Base-by-base conservation (phyloP, 2,888 invertebrate genomes). In the Encarsia formosa region DNA sequence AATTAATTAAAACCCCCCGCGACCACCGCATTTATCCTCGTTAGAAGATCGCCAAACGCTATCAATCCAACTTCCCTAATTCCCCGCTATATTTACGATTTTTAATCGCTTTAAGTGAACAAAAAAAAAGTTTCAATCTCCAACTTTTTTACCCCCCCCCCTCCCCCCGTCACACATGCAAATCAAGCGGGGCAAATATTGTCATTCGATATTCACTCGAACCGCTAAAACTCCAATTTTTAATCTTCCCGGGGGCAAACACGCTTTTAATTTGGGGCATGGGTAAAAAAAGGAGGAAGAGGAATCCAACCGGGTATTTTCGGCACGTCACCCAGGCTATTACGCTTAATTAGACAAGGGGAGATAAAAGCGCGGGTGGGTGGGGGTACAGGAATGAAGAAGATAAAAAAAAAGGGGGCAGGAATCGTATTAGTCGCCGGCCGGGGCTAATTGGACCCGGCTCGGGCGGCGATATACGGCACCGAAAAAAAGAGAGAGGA, bases 341-440 rank as follows among this genome's bases (percentile, higher is more conserved):
- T 47, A 38, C 16, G 41, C 32, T 47, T 47, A 47, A 52, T 52
- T 52, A 46, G 37, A 42, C 47, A 24, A 32, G 41, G 41, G 42
- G 19, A 15, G 40, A 24, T 20, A 15, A 20, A 38, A 4, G 9
- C 13, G 43, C 9, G 18, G 19, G 37, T 20, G 9, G 37, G 8
- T n/a, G 18, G n/a, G 19, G 2, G 19, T 37, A 16, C 19, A 35
- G n/a, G n/a, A 38, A 43, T 43, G 34, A 48, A 48, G 38, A 38
- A 43, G 42, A 26, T 6, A n/a, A n/a, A n/a, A n/a, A n/a, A n/a
- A n/a, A n/a, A n/a, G n/a, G n/a, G n/a, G n/a, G n/a, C n/a, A n/a
- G n/a, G n/a, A n/a, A 23, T 46, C 38, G 32, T 26, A 48, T 48
- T 44, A 44, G 43, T 44, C 48, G 41, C 35, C 34, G 11, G 35